phyloP scores from a whole-genome alignment of 2,888 invertebrate species.

The Leucoma salicis region DNA sequence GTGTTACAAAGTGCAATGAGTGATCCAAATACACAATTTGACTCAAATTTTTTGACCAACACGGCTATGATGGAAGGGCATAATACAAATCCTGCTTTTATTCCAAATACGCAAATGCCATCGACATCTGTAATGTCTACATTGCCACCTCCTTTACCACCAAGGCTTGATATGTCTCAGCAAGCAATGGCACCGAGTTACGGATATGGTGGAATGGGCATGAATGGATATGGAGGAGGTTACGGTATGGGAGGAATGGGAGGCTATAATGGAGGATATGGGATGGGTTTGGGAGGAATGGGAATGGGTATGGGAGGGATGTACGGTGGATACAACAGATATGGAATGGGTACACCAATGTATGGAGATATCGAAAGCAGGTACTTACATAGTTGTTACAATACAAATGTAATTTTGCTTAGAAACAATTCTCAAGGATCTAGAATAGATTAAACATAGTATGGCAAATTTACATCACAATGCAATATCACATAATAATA shows the following conservation, averaged over 20 bases:
- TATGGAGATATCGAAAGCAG: constrained; percentile 85
- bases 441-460: too few relatives aligned
- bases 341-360: constrained; percentile 63
- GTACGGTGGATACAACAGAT: constrained; percentile 71
- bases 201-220: constrained; percentile 36
- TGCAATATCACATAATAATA: too few relatives aligned
- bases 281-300: constrained; percentile 38
- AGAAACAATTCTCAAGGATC: too few relatives aligned
- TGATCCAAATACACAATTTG: constrained; percentile 54
- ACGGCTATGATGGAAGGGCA: constrained; percentile 31
- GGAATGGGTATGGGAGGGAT: constrained; percentile 45
- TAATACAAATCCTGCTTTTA: constrained; percentile 44
- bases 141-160: constrained; percentile 56
- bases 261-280: constrained; percentile 32
- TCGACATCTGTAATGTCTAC: constrained; percentile 13
- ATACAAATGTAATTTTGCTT: too few relatives aligned
- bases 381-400: too few relatives aligned
- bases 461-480: too few relatives aligned
- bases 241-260: constrained; percentile 42
- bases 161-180: constrained; percentile 55
- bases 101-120: constrained; percentile 43
- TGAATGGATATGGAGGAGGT: constrained; percentile 28
- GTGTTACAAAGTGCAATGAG: constrained; percentile 46
- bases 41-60: constrained; percentile 15
- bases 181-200: constrained; percentile 16